Evolutionary conservation across 2,113 vertebrate species (phyloP), one percentile per base, ranked within the genome.

Genomic region (Strigops habroptila): DNA sequence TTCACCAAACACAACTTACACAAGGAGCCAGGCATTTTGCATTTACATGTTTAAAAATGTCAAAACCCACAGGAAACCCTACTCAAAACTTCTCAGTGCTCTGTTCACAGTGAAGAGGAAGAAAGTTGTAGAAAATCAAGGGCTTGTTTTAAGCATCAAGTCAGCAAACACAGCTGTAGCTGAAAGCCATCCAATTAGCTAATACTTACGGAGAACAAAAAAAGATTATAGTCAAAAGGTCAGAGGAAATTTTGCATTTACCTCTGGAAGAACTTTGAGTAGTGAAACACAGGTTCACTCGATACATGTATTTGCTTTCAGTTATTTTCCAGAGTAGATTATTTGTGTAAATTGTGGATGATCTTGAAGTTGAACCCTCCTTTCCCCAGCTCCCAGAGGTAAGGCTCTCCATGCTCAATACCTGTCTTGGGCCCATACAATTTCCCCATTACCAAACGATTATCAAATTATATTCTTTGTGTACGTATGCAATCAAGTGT

Each of bases 361-460:
- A 81, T 18, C 51, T 27, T 55, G 35, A 52, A 39, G n/a, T 12
- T 55, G 52, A 79, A 35, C 16, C 18, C 21, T n/a, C 16, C 24
- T 35, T 85, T 33, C 23, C 33, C 23, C 33, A 79, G 52, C 27
- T 71, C 28, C 64, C 18, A 19, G 33, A 23, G 21, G 2, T 25
- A 44, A 70, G 18, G 16, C 10, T 67, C 16, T 43, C 44, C 39
- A 16, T n/a, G 17, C 21, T 86, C 33, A 25, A 35, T 6, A 28
- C 11, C 6, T 9, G 2, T 7, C 60, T 63, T 4, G 5, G 17
- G 7, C 35, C 17, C 14, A 2, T 60, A 52, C 44, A 0, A 12
- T 24, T 79, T 80, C 75, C 62, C 12, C 25, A 41, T 17, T 48
- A 49, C 15, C 46, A 86, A 62, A 60, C 7, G 3, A 82, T 69